Conservation (phyloP, 2,113 vertebrate species). For the Panthera uncia region DNA sequence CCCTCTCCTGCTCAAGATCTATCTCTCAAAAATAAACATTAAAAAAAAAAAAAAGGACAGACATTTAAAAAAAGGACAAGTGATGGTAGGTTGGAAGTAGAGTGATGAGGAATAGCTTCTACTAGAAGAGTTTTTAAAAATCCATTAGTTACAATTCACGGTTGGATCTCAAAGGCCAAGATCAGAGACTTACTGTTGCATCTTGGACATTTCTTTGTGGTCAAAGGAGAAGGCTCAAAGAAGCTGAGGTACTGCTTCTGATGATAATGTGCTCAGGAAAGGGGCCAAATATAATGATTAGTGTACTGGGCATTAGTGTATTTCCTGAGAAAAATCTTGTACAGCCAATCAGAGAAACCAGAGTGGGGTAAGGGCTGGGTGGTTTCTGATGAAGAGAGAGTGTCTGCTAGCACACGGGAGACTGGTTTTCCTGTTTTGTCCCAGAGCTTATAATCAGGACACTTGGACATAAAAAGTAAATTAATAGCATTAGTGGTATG, state of each 20-base stretch:
- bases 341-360: not conserved
- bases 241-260: not conserved
- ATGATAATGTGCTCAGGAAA: not conserved
- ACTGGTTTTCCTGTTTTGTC: not conserved
- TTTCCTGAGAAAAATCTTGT: not conserved
- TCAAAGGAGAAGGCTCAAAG: not conserved
- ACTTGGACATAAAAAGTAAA: not conserved
- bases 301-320: not conserved
- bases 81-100: not conserved
- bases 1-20: too few relatives aligned
- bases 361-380: not conserved
- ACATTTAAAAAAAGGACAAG: not conserved
- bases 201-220: not conserved
- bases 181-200: not conserved
- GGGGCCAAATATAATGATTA: not conserved
- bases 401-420: not conserved
- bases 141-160: not conserved
- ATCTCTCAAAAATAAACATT: too few relatives aligned
- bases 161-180: not conserved
- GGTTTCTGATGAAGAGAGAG: not conserved
- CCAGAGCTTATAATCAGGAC: not conserved
- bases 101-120: constrained; percentile 4
- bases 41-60: not conserved
- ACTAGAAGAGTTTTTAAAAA: not conserved
- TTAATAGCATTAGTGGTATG: not conserved